phyloP scores from a whole-genome alignment of 2,888 invertebrate species.

The Parascotia fuliginaria region DNA sequence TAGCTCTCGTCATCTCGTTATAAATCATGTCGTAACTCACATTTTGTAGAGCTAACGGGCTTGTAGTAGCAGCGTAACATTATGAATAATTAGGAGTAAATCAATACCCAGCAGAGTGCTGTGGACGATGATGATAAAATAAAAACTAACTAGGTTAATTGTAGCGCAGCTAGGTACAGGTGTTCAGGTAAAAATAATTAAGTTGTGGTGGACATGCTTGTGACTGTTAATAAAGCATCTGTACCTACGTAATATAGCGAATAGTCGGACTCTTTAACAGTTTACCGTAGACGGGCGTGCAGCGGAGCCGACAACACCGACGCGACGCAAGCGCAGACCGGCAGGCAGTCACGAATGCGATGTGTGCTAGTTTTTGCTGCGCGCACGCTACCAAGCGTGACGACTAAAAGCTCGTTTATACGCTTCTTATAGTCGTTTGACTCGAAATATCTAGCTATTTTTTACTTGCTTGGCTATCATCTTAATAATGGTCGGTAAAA shows the following conservation, averaged over 20 bases:
- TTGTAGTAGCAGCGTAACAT: neutral
- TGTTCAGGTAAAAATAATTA: too few species aligned
- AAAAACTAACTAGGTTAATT: too few species aligned
- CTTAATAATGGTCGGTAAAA: slow-evolving; percentile 66
- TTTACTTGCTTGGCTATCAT: slow-evolving; percentile 62
- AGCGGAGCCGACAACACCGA: slow-evolving; percentile 33
- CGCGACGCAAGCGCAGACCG: slow-evolving; percentile 42
- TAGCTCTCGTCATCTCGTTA: neutral
- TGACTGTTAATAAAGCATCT: neutral
- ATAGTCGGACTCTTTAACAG: slow-evolving; percentile 10
- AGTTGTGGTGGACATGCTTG: too few species aligned
- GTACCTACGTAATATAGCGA: too few species aligned
- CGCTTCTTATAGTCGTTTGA: slow-evolving; percentile 73
- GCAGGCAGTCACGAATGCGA: slow-evolving; percentile 63
- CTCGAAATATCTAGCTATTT: slow-evolving; percentile 63
- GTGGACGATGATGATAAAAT: too few species aligned
- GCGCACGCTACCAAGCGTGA: slow-evolving; percentile 71
- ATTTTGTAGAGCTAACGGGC: neutral
- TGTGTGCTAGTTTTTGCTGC: slow-evolving; percentile 72
- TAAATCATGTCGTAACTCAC: neutral
- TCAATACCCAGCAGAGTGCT: too few species aligned
- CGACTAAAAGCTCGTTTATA: slow-evolving; percentile 81
- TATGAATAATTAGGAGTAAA: neutral
- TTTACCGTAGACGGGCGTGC: slow-evolving; percentile 25
- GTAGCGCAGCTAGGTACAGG: too few species aligned